Conservation (phyloP, 2,888 invertebrate genomes). For the Zaprionus obscuricornis region DNA sequence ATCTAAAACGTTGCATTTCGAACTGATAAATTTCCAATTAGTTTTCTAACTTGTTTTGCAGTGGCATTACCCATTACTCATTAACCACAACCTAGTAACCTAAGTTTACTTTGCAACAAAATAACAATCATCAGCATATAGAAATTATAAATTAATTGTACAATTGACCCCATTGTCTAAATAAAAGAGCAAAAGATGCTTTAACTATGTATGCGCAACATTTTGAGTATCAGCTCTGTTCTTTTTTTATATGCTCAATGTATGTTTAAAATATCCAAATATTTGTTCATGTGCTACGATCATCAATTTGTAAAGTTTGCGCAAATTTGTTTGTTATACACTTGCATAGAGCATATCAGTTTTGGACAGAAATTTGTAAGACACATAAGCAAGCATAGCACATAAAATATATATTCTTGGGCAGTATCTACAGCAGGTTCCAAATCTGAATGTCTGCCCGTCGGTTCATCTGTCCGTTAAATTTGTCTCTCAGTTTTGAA, state of each 20-base stretch:
- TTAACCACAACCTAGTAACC: slow-evolving; percentile 7
- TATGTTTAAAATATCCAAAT: slow-evolving; percentile 22
- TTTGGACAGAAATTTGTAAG: too few relatives aligned
- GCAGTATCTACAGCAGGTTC: too few relatives aligned
- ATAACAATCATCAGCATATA: slow-evolving; percentile 33
- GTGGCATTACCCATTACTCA: not conserved
- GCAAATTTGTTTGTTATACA: not conserved
- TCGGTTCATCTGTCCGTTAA: too few relatives aligned
- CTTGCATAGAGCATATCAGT: too few relatives aligned
- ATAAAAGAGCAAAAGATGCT: slow-evolving; percentile 19
- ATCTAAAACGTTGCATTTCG: slow-evolving; percentile 11
- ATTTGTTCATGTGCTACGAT: slow-evolving; percentile 8
- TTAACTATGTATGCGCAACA: slow-evolving; percentile 24
- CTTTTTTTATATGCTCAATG: slow-evolving; percentile 19
- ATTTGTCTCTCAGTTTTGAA: too few relatives aligned
- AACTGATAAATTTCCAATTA: slow-evolving; percentile 46
- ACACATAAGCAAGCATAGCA: too few relatives aligned
- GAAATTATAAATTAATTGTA: slow-evolving; percentile 63
- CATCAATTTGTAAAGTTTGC: slow-evolving; percentile 33
- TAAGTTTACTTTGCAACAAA: slow-evolving; percentile 17
- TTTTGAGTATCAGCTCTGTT: slow-evolving; percentile 12
- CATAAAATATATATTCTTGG: too few relatives aligned
- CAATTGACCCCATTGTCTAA: slow-evolving; percentile 62
- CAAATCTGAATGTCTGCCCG: too few relatives aligned
- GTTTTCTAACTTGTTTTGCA: slow-evolving; percentile 13